Evolutionary conservation across 2,113 vertebrate genomes (phyloP), one percentile per base, ranked within the genome.

Genomic region (Amphilophus citrinellus): DNA sequence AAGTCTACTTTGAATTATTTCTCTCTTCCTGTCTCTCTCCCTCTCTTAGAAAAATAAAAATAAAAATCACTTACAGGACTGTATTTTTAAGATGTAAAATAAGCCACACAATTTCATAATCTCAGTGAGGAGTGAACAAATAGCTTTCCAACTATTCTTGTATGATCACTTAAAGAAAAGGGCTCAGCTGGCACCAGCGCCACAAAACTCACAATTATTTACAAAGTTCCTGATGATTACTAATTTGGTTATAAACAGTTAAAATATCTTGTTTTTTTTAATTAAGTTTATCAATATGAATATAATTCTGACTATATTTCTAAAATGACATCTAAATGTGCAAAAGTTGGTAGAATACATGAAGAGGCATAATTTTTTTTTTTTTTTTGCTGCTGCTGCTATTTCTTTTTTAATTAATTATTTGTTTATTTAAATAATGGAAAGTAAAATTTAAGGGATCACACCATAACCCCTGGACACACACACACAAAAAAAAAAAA

Each of bases 401-500:
- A n/a, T n/a, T n/a, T n/a, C n/a, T n/a, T n/a, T n/a, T n/a, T 44
- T n/a, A n/a, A 11, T 50, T 32, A 35, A 11, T 50, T 32, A 35
- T 71, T 50, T 73, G 20, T 73, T 73, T 32, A 53, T 32, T 53
- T 71, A 50, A 5, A 13, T 71, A 7, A 71, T 0, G 47, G 18
- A 24, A 71, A 71, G 65, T 30, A 11, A 42, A 71, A 71, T 71
- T 71, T 71, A 71, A 30, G 24, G 15, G 42, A 71, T 68, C 65
- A 18, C 65, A 11, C 24, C 24, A 11, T 18, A 17, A 18, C 44
- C 22, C 27, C 4, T 7, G 2, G 6, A 7, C 39, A 10, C 9
- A 10, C 39, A 3, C 3, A n/a, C n/a, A n/a, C n/a, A n/a, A n/a
- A n/a, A 44, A 27, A 53, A 71, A 71, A 24, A 71, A 18, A 44